Evolutionary conservation across 2,113 vertebrate genomes (phyloP).

Genomic region (Bambusicola thoracicus): DNA sequence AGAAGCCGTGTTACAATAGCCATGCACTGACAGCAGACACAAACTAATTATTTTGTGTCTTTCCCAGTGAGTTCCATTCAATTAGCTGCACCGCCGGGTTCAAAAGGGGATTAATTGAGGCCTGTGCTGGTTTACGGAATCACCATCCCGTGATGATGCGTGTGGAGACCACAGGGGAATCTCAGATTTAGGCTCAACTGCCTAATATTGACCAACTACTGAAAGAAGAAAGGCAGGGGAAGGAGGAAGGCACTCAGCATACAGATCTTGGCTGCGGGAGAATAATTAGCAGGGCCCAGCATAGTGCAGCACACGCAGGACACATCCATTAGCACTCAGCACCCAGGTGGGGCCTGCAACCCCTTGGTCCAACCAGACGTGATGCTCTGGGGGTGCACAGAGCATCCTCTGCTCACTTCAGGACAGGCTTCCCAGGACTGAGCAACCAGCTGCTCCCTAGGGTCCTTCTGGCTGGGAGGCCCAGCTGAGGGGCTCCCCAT

Average conservation of each 20-base stretch:
- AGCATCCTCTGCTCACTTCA: background rate
- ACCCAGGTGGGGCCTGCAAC: slow-evolving; percentile 25
- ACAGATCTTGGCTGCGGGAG: slow-evolving; percentile 1
- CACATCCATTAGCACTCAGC: slow-evolving; percentile 44
- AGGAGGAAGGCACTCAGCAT: slow-evolving; percentile 45
- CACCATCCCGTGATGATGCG: slow-evolving; percentile 6
- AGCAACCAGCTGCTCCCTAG: background rate
- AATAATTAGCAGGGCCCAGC: slow-evolving; percentile 63
- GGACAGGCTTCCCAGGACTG: background rate
- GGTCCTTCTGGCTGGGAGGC: background rate
- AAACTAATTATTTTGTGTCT: slow-evolving; percentile 68
- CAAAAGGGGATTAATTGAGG: slow-evolving; percentile 72
- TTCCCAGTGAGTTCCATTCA: slow-evolving; percentile 65
- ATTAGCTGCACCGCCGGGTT: slow-evolving; percentile 60
- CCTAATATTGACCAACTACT: slow-evolving; percentile 61
- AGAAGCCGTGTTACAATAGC: background rate
- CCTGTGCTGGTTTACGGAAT: slow-evolving; percentile 18
- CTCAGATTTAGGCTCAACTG: slow-evolving; percentile 60
- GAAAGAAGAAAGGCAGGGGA: background rate
- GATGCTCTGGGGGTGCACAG: slow-evolving; percentile 58
- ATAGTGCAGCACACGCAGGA: background rate
- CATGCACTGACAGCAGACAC: slow-evolving; percentile 31
- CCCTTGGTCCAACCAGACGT: background rate
- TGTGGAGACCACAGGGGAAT: slow-evolving; percentile 35
- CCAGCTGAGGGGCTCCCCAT: rapidly evolving